Evolutionary conservation across 2,113 vertebrate genomes (phyloP), one percentile per base, ranked within the genome.

Genomic region (Notarius lentiginosus): DNA sequence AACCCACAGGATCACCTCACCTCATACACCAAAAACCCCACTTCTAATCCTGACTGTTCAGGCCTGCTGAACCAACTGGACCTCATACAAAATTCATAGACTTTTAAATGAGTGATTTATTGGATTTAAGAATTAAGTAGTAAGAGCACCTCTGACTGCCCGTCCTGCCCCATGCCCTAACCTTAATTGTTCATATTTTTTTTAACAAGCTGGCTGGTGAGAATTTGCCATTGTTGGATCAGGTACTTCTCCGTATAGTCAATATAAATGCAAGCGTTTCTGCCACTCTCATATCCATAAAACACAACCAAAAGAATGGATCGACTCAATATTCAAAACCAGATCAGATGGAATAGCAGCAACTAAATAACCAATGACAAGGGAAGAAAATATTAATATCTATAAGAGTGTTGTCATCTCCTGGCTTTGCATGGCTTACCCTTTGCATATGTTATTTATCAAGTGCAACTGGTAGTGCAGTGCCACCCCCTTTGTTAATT

Each of bases 371-470:
- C 85, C 83, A 91, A 89, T 88, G 87, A 90, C 87, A 89, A 79
- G 89, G 82, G 90, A 90, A 91, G 80, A 88, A 91, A 93, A 89
- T 92, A 89, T 91, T 86, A 90, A 90, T 90, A 88, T 91, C 88
- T 79, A 88, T 90, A 90, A 87, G 77, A 90, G 87, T 89, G 88
- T 49, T 90, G 88, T 91, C 82, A 88, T 85, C 47, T 49, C 79
- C 83, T 83, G 75, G 88, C 82, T 89, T 89, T 91, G 87, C 89
- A 90, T 91, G 85, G 89, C 84, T 90, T 89, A 89, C 66, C 89
- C 70, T 55, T 63, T 70, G 66, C 88, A 80, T 93, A 90, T 93
- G 92, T 91, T 75, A 56, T 85, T 90, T 90, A 88, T 63, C 18
- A 87, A 30, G 86, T 10, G 0, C 84, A 60, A 61, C 30, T 61